Percentiles rank a stretch among this genome's conserved stretches.
Evolutionary conservation across 2,888 invertebrate species (phyloP).

Genomic region (Mamestra brassicae): DNA sequence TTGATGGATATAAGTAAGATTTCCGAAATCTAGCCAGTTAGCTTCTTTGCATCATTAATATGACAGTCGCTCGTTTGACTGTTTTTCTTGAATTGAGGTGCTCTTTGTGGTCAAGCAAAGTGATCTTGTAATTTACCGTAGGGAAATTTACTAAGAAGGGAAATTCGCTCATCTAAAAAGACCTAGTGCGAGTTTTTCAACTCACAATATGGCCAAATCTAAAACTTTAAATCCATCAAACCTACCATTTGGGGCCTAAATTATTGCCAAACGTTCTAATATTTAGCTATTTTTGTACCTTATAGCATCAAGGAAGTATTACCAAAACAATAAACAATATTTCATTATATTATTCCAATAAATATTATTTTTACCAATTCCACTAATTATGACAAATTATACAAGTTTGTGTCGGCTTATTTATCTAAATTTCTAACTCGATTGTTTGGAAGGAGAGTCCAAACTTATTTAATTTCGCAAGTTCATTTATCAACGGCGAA

Average conservation of each 20-base stretch:
- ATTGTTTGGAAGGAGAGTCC: slow-evolving; percentile 67
- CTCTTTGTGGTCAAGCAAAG: no score
- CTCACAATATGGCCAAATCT: no score
- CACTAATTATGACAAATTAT: slow-evolving; percentile 70
- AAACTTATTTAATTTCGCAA: slow-evolving; percentile 80
- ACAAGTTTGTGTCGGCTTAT: slow-evolving; percentile 70
- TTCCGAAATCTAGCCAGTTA: no score
- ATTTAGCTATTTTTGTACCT: not conserved
- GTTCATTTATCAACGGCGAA: slow-evolving; percentile 78
- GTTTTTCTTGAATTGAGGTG: no score
- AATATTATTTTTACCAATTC: slow-evolving; percentile 47
- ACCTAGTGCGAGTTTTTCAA: no score
- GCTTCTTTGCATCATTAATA: no score
- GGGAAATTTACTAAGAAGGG: no score
- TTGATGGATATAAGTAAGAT: no score
- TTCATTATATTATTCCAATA: not conserved
- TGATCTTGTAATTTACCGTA: no score
- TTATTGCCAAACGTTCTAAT: not conserved
- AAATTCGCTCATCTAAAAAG: no score
- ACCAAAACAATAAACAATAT: not conserved
- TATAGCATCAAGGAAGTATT: not conserved
- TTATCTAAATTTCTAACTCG: slow-evolving; percentile 74
- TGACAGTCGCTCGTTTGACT: no score
- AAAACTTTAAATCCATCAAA: no score
- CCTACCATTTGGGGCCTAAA: not conserved